Conservation (phyloP, 2,797 vertebrate genomes). For the Amphiprion clarkii region DNA sequence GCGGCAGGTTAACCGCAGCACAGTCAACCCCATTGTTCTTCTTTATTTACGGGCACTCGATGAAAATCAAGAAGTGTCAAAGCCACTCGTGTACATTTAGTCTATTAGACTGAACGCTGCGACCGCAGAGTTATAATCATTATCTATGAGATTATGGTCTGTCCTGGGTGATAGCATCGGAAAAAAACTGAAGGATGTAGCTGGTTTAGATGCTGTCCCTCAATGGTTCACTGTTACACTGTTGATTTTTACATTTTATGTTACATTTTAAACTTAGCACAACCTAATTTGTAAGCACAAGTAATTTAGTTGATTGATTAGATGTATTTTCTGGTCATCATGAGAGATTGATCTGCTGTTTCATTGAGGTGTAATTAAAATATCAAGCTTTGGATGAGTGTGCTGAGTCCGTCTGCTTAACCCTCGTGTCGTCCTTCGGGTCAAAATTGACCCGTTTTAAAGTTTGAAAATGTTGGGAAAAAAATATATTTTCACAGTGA, state of each 20-base stretch:
- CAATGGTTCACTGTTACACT: neutral
- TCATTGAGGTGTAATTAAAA: neutral
- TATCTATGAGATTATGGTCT: slow-evolving; percentile 43
- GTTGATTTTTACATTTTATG: neutral
- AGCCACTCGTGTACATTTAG: slow-evolving; percentile 65
- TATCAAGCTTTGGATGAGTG: neutral
- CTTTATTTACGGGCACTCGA: slow-evolving; percentile 84
- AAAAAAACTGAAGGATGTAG: neutral
- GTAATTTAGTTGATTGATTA: neutral
- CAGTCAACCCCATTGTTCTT: slow-evolving; percentile 79
- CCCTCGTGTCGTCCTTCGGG: no score
- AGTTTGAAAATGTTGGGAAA: no score
- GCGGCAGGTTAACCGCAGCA: slow-evolving; percentile 79
- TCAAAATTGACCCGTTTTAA: no score
- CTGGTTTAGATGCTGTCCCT: neutral
- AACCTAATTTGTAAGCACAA: neutral
- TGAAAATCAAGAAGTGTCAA: slow-evolving; percentile 87
- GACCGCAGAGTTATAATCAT: slow-evolving; percentile 59
- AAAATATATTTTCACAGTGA: no score
- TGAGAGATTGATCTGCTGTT: neutral
- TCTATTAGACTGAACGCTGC: slow-evolving; percentile 43
- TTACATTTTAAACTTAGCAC: neutral
- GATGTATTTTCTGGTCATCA: neutral
- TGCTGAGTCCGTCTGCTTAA: neutral
- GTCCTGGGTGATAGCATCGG: slow-evolving; percentile 11